Base-by-base conservation (phyloP, 2,113 vertebrate species). In the Passer domesticus region DNA sequence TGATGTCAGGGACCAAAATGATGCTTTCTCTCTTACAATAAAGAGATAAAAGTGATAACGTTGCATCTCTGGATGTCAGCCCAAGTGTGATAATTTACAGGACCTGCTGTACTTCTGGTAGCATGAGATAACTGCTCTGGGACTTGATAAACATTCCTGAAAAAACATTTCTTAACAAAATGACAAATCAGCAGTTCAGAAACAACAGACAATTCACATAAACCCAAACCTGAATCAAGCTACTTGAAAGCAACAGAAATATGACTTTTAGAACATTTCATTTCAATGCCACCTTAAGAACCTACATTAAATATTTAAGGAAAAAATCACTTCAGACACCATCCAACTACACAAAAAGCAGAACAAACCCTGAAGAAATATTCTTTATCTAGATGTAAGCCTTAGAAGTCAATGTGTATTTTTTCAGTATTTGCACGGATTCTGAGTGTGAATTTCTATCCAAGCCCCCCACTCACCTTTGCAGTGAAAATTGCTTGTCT, bases 401-500 rank as follows among this genome's bases (percentile, higher is more conserved):
- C n/a, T 37, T 55, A 27, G 10, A 72, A 55, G 9, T 2, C 47
- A 59, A n/a, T 7, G 15, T 55, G 7, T 19, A 60, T 14, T 47
- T 83, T 9, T 59, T 59, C 44, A 68, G 30, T 50, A 37, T 72
- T 52, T 56, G 22, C 44, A 49, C 3, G 3, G 27, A 53, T 43
- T 62, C 17, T 43, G 41, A 79, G 46, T 10, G 28, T 43, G 30
- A 72, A 56, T 46, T 80, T 74, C 41, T 58, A 27, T 3, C 35
- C 52, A 31, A 86, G 17, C 16, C 28, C 13, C 39, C 33, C 53
- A 33, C 83, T 22, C 93, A 99, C 99, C 98, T 99, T 99, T 43
- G 99, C 99, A 31, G 99, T 99, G 96, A 99, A 99, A 86, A 99
- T 98, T 17, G 99, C 99, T 94, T 99, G 99, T 6, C 99, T 98